Percentiles rank a stretch among this genome's conserved stretches.
Conservation (phyloP, 2,113 vertebrate species). For the Pan paniscus region DNA sequence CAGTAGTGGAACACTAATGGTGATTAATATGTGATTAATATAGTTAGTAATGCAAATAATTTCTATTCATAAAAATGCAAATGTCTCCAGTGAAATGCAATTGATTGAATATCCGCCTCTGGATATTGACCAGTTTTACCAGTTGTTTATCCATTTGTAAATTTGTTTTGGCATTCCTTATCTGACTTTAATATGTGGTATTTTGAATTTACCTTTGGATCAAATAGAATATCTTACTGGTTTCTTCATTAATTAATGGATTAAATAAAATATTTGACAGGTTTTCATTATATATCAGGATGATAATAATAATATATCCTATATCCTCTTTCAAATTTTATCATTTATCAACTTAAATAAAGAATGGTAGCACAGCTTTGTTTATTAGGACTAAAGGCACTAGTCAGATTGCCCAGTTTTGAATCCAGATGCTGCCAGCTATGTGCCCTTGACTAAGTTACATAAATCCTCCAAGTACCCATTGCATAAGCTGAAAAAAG, state of each 20-base stretch:
- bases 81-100: background rate
- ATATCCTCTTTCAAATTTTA: background rate
- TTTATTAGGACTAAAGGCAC: background rate
- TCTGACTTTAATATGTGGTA: background rate
- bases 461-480: background rate
- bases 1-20: background rate
- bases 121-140: background rate
- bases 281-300: background rate
- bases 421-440: background rate
- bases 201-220: background rate
- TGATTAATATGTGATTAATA: slow-evolving; percentile 35
- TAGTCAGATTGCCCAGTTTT: background rate
- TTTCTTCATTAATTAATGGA: slow-evolving; percentile 6
- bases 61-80: background rate
- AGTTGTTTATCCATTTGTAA: background rate
- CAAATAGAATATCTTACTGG: background rate
- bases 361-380: background rate
- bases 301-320: background rate
- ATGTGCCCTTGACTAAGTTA: background rate
- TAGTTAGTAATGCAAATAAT: background rate
- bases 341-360: background rate
- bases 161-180: background rate
- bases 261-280: background rate
- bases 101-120: background rate
- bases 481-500: background rate